Conservation (phyloP, 2,797 vertebrate genomes). For the Limnodromus scolopaceus region DNA sequence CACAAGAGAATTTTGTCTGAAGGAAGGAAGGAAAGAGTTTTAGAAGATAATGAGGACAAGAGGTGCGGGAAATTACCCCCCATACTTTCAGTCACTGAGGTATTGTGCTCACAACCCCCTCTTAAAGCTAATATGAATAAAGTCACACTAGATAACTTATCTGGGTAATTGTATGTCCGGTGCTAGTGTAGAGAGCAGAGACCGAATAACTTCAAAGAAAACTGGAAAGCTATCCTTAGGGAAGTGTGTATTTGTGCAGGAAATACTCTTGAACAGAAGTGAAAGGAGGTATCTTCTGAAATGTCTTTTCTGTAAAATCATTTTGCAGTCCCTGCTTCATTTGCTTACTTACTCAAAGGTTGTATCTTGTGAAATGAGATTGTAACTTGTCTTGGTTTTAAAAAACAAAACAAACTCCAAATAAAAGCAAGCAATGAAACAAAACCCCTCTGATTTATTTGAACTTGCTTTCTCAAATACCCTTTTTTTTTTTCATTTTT, state of each 20-base stretch:
- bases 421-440: neutral
- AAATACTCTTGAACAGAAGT: neutral
- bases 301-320: neutral
- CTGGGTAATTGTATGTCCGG: neutral
- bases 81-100: slow-evolving; percentile 25
- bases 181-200: neutral
- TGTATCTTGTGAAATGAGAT: neutral
- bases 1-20: slow-evolving; percentile 33
- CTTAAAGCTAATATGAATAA: slow-evolving; percentile 42
- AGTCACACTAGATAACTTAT: slow-evolving; percentile 23
- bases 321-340: neutral
- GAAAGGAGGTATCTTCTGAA: neutral
- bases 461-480: neutral
- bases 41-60: slow-evolving; percentile 45
- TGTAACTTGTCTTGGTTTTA: neutral
- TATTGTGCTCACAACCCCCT: slow-evolving; percentile 26
- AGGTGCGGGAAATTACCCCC: slow-evolving; percentile 29
- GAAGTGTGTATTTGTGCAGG: slow-evolving; percentile 6
- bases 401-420: neutral
- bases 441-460: neutral
- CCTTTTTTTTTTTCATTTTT: neutral
- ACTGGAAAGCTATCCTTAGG: neutral
- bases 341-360: neutral
- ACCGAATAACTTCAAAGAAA: neutral
- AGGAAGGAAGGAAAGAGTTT: slow-evolving; percentile 51